Percentiles rank a stretch among this genome's conserved stretches.
phyloP scores from a whole-genome alignment of 1,140 invertebrate genomes.

The Micrasema longulum region DNA sequence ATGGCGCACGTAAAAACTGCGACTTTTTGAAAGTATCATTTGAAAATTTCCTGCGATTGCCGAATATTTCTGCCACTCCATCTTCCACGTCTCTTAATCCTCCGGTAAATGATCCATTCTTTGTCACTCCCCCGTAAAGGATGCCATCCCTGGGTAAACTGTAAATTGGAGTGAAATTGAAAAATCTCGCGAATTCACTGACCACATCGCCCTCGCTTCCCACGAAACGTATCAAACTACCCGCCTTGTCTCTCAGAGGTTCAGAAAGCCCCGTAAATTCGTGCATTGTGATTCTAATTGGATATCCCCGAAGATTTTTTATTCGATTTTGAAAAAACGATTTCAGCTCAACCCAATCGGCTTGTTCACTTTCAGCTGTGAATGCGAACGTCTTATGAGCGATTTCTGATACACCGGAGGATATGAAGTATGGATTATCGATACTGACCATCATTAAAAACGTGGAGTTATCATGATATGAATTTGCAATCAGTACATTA shows the following conservation, averaged over 20 bases:
- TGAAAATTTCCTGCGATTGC: conserved; percentile 36
- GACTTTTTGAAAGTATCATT: conserved; percentile 3
- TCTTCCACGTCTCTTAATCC: conserved; percentile 39
- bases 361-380: not conserved
- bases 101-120: conserved; percentile 25
- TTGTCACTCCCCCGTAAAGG: not conserved
- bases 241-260: conserved; percentile 26
- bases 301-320: conserved; percentile 39
- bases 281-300: conserved; percentile 39
- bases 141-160: conserved; percentile 19
- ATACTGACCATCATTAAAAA: not conserved
- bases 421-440: conserved; percentile 2
- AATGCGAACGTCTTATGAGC: not conserved
- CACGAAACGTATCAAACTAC: conserved; percentile 27
- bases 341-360: not conserved
- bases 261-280: conserved; percentile 34
- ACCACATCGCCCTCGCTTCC: conserved; percentile 38
- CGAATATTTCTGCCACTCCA: conserved; percentile 34
- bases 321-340: conserved; percentile 1
- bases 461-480: not conserved
- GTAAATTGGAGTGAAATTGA: conserved; percentile 48
- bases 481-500: not conserved
- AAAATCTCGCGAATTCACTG: conserved; percentile 38
- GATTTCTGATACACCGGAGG: not conserved
- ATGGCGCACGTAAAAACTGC: conserved; percentile 30